Evolutionary conservation across 2,797 vertebrate species (phyloP).

Genomic region (Tadarida brasiliensis): DNA sequence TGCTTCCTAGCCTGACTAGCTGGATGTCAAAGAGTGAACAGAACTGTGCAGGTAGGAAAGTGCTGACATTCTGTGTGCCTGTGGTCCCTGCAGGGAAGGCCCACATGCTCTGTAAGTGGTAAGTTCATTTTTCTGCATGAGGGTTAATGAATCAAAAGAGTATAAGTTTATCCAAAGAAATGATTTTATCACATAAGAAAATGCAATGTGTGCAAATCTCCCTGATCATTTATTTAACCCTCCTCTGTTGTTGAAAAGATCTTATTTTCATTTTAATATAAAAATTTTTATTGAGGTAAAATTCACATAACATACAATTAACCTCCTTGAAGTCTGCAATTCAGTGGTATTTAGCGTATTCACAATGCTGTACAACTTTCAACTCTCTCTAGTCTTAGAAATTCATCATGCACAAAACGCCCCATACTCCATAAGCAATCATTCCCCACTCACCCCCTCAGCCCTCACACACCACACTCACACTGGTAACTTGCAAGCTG

Average conservation of each 20-base stretch:
- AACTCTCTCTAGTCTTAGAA: background rate
- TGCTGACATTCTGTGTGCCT: background rate
- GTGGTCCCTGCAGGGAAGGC: background rate
- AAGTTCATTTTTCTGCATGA: background rate
- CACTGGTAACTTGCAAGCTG: background rate
- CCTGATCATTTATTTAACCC: background rate
- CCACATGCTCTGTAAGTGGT: background rate
- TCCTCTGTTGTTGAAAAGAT: background rate
- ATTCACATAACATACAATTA: background rate
- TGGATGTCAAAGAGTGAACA: background rate
- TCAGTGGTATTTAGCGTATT: background rate
- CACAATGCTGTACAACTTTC: background rate
- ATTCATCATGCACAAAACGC: background rate
- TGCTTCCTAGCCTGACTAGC: background rate
- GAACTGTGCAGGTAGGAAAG: background rate
- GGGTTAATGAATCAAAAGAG: background rate
- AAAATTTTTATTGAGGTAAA: background rate
- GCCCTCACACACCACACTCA: too few species aligned
- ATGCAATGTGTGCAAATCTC: background rate
- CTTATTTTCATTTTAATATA: slow-evolving; percentile 13
- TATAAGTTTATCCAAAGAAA: background rate
- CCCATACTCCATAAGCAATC: background rate
- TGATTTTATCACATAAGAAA: background rate
- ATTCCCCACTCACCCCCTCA: background rate
- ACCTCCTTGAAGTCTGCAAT: background rate